Percentiles rank a stretch among this genome's conserved stretches.
phyloP scores from a whole-genome alignment of 1,140 invertebrate genomes.

The Andrena cerasifolii region DNA sequence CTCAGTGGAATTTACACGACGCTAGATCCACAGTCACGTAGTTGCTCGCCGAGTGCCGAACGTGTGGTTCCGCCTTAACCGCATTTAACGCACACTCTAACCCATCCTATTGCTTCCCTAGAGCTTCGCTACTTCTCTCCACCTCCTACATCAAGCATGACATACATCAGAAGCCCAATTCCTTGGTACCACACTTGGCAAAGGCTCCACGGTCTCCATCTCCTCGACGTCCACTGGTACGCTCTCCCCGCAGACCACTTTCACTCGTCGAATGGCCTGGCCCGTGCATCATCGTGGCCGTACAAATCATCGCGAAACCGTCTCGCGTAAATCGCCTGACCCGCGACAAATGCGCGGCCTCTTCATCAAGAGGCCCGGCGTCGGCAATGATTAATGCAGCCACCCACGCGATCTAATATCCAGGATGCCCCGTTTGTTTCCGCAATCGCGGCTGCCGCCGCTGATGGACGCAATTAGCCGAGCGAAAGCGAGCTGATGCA shows the following conservation, averaged over 20 bases:
- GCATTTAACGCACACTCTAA: too few species aligned
- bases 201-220: background rate
- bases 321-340: background rate
- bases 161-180: too few species aligned
- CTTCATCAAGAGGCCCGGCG: background rate
- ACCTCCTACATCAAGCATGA: too few species aligned
- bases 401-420: slow-evolving; percentile 40
- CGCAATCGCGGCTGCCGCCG: background rate
- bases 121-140: too few species aligned
- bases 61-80: too few species aligned
- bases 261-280: too few species aligned
- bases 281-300: background rate
- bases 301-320: slow-evolving; percentile 34
- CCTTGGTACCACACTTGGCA: too few species aligned
- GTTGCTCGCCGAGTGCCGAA: too few species aligned
- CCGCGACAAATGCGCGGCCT: slow-evolving; percentile 5
- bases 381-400: slow-evolving; percentile 30
- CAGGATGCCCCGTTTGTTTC: slow-evolving; percentile 17
- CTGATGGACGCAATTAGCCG: slow-evolving; percentile 53
- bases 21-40: too few species aligned
- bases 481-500: slow-evolving; percentile 39
- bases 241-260: background rate
- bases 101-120: too few species aligned
- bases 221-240: background rate
- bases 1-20: too few species aligned